phyloP scores from a whole-genome alignment of 2,888 invertebrate genomes.

The Heliconius ethilla region DNA sequence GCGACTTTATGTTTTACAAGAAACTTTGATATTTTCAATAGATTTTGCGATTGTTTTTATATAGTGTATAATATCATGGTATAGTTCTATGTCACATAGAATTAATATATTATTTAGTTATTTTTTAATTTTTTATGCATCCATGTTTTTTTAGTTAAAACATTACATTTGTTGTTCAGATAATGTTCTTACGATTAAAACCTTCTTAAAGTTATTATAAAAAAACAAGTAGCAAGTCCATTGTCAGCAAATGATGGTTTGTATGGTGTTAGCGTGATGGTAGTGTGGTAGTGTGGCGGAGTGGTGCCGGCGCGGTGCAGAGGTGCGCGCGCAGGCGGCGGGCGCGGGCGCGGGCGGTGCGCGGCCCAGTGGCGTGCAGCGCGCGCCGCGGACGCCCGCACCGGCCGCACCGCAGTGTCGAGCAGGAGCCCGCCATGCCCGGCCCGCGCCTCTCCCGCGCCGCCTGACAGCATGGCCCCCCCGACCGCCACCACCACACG shows the following conservation, averaged over 20 bases:
- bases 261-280: slow-evolving; percentile 54
- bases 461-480: slow-evolving; percentile 81
- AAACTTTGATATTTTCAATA: slow-evolving; percentile 21
- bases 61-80: not conserved
- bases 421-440: slow-evolving; percentile 81
- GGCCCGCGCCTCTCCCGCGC: slow-evolving; percentile 81
- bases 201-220: slow-evolving; percentile 52
- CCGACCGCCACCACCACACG: slow-evolving; percentile 81
- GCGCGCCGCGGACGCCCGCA: slow-evolving; percentile 81
- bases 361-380: slow-evolving; percentile 80
- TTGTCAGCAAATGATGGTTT: slow-evolving; percentile 55
- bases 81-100: not conserved
- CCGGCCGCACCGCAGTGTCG: slow-evolving; percentile 81
- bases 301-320: slow-evolving; percentile 60
- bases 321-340: slow-evolving; percentile 66
- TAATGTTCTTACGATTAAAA: not conserved
- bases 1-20: slow-evolving; percentile 30
- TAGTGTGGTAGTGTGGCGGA: slow-evolving; percentile 39
- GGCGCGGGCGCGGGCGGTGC: slow-evolving; percentile 66
- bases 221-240: slow-evolving; percentile 58
- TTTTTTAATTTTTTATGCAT: not conserved
- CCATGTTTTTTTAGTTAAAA: not conserved
- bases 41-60: slow-evolving; percentile 5
- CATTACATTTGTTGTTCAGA: not conserved
- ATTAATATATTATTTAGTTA: not conserved